Base-by-base conservation (phyloP, 2,797 vertebrate species). In the Alcedo atthis region DNA sequence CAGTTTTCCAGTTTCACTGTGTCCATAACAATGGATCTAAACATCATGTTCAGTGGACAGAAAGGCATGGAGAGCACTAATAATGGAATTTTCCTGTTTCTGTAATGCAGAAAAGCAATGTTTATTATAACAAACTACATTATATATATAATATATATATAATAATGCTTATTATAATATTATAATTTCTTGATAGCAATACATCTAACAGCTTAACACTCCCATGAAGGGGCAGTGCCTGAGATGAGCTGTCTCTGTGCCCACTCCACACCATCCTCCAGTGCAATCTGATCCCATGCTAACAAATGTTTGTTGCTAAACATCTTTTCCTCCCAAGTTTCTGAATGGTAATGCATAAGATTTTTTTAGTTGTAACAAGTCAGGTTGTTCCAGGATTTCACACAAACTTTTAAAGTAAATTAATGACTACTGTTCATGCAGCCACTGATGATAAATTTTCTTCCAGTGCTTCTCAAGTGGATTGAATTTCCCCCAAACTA, bases 31-130 rank as follows among this genome's bases (percentile, higher is more conserved):
- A 77, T 42, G 18, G 45, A 28, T 45, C 46, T 59, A 81, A 76
- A 51, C 24, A 42, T 63, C 51, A 74, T 0, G 0, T 75, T 92
- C 51, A n/a, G 32, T n/a, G 19, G 35, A 46, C 0, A 0, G 58
- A 74, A 90, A 71, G 48, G n/a, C 37, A 75, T 6, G 6, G 66
- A 61, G 22, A 67, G 7, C 21, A 22, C 70, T 82, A 70, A 53
- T 76, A 57, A 76, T 35, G 48, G 8, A 6, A 51, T 89, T 87
- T 82, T 82, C n/a, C 53, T 74, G 61, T 42, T 74, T 85, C 54
- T 32, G 10, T 64, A 35, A 58, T 35, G 35, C n/a, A 90, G 58
- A 85, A 77, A 78, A 93, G 32, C 22, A 90, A 58, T 53, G 8
- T 13, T 85, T 89, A 67, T 40, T 6, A 40, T 15, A 40, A 40